Percentiles rank a stretch among this genome's conserved stretches.
phyloP scores from a whole-genome alignment of 2,797 vertebrate species.

The Novumbra hubbsi region DNA sequence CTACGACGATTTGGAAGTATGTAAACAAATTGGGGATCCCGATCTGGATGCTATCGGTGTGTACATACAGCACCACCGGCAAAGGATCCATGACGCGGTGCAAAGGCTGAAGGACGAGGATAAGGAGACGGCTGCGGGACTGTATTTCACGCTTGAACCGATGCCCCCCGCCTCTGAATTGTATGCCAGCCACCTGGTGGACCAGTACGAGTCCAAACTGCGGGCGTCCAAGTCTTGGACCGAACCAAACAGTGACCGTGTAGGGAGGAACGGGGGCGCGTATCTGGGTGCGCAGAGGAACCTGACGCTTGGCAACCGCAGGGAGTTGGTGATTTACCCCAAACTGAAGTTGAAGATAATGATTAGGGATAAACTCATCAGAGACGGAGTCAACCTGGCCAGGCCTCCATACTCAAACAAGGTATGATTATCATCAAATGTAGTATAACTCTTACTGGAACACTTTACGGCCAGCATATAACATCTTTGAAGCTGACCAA shows the following conservation, averaged over 20 bases:
- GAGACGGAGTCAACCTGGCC: slow-evolving; percentile 90
- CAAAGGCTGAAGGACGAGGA: slow-evolving; percentile 87
- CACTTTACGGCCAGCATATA: slow-evolving; percentile 71
- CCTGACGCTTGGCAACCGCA: slow-evolving; percentile 71
- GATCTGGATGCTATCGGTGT: slow-evolving; percentile 98
- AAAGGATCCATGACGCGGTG: slow-evolving; percentile 90
- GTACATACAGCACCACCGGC: slow-evolving; percentile 85
- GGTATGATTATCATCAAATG: slow-evolving; percentile 69
- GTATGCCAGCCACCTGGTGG: slow-evolving; percentile 68
- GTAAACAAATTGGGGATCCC: slow-evolving; percentile 96
- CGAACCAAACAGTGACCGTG: slow-evolving; percentile 63
- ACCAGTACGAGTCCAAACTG: slow-evolving; percentile 74
- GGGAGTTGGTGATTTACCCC: slow-evolving; percentile 82
- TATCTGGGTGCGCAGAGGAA: slow-evolving; percentile 65
- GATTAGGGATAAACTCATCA: slow-evolving; percentile 95
- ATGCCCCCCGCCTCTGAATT: slow-evolving; percentile 65
- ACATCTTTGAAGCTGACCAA: slow-evolving; percentile 58
- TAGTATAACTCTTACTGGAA: background rate
- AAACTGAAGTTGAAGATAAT: slow-evolving; percentile 91
- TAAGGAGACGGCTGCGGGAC: slow-evolving; percentile 80
- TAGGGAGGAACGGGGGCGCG: slow-evolving; percentile 51
- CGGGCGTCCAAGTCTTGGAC: slow-evolving; percentile 79
- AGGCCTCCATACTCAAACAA: slow-evolving; percentile 91
- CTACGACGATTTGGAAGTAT: slow-evolving; percentile 97
- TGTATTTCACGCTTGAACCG: slow-evolving; percentile 94